phyloP scores from a whole-genome alignment of 2,797 vertebrate species.

The Bryconaethiops microstoma region DNA sequence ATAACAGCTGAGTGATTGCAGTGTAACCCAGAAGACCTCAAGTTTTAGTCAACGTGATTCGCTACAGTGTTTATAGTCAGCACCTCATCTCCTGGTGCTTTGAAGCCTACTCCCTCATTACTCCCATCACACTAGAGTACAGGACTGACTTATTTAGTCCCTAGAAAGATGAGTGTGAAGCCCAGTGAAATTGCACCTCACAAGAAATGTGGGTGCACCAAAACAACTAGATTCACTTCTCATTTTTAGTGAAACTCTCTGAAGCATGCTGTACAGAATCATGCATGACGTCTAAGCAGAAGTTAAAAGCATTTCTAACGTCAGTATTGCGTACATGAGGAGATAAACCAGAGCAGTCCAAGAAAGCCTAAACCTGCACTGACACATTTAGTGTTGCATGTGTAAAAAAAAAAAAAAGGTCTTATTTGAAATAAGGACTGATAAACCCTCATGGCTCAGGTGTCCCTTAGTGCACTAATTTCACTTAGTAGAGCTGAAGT shows the following conservation, averaged over 20 bases:
- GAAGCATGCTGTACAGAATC: neutral
- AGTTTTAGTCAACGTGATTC: neutral
- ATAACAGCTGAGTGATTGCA: neutral
- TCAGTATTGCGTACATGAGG: neutral
- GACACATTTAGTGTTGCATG: neutral
- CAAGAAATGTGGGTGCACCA: neutral
- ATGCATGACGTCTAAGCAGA: neutral
- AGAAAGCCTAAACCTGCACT: neutral
- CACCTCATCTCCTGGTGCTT: conserved; percentile 32
- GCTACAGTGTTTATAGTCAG: neutral
- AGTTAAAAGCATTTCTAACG: neutral
- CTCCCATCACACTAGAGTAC: conserved; percentile 14
- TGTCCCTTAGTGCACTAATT: neutral
- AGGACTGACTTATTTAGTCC: conserved; percentile 34
- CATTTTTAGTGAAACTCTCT: conserved; percentile 6
- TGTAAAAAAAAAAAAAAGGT: neutral
- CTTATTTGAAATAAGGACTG: conserved; percentile 13
- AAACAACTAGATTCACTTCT: conserved; percentile 11
- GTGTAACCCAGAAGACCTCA: neutral
- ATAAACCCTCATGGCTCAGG: neutral
- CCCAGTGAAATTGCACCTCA: conserved; percentile 17
- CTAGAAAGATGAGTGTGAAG: conserved; percentile 42
- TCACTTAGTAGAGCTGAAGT: neutral
- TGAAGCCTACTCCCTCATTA: neutral
- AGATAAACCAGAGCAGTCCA: neutral